Base-by-base conservation (phyloP, 2,888 invertebrate species). In the Macropis europaea region DNA sequence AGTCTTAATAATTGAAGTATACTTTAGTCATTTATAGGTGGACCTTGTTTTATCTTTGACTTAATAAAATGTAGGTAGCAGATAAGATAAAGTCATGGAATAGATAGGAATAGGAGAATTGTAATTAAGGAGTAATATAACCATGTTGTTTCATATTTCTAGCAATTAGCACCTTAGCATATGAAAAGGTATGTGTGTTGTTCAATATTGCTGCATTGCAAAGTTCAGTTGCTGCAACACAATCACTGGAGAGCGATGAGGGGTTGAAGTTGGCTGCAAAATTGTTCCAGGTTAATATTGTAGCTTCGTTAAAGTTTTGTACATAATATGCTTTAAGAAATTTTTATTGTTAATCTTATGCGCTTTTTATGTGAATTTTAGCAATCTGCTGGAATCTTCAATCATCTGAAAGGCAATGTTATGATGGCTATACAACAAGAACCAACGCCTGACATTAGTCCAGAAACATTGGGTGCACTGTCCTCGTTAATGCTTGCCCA, bases 141-240 rank as follows among this genome's bases (percentile, higher is more conserved):
- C 19, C 45, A 32, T 30, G 15, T 42, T 54, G 15, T 60, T 42
- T 22, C 0, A 15, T 56, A 13, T 43, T 69, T 62, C 9, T 90
- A 98, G 97, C 97, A 11, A 94, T 98, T 75, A 94, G 97, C 63
- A 97, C 97, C 0, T 92, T 98, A 82, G 93, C 95, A 1, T 99
- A 96, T 90, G 99, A 99, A 91, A 96, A 97, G 88, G 94, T 97
- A 60, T 98, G 99, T 87, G 94, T 99, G 57, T 92, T 99, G 57
- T 99, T 98, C 91, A 99, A 99, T 91, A 97, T 98, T 84, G 99
- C 96, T 32, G 97, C 99, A 0, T 91, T 98, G 85, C 98, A 98
- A 91, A 96, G 96, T 89, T 94, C 95, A 62, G 93, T 97, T 6
- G 99, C 97, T 0, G 93, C 96, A 9, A 92, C 94, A 72, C 97